These are phyloP conservation scores for Crotalus horridus DNA, from an alignment of 2,113 vertebrate species.

Conservation along the genomic window DNA sequence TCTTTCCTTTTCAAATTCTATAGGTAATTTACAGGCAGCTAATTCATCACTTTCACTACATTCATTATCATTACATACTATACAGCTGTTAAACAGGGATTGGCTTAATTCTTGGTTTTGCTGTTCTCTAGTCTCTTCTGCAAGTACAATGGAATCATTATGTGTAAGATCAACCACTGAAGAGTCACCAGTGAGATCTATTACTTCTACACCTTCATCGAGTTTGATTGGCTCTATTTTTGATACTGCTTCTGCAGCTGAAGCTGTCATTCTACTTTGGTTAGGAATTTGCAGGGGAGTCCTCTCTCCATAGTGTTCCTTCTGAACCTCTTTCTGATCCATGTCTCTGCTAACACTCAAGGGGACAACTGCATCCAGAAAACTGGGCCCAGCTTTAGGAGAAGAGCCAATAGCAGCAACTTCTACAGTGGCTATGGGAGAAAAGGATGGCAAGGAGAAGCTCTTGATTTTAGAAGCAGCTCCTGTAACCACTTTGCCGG, in stretches of 20 bases:
- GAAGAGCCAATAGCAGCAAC: background rate
- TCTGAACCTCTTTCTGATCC: constrained; percentile 41
- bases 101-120: constrained; percentile 56
- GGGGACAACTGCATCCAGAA: background rate
- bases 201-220: constrained; percentile 68
- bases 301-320: constrained; percentile 65
- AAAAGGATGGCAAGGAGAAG: background rate
- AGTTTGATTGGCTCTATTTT: constrained; percentile 69
- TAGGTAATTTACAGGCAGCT: constrained; percentile 54
- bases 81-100: constrained; percentile 76
- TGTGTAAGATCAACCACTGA: constrained; percentile 83
- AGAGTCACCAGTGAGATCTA: constrained; percentile 90
- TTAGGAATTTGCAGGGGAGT: constrained; percentile 61
- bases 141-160: constrained; percentile 87
- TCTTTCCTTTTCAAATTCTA: constrained; percentile 53
- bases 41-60: constrained; percentile 57
- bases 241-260: constrained; percentile 62
- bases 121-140: constrained; percentile 63
- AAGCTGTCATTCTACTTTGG: constrained; percentile 55
- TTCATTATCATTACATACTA: constrained; percentile 84
- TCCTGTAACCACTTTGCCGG: background rate
- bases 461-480: background rate
- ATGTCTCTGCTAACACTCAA: background rate
- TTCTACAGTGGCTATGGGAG: background rate
- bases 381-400: background rate